Base-by-base conservation (phyloP, 2,888 invertebrate genomes). In the Cheiracanthium punctorium region DNA sequence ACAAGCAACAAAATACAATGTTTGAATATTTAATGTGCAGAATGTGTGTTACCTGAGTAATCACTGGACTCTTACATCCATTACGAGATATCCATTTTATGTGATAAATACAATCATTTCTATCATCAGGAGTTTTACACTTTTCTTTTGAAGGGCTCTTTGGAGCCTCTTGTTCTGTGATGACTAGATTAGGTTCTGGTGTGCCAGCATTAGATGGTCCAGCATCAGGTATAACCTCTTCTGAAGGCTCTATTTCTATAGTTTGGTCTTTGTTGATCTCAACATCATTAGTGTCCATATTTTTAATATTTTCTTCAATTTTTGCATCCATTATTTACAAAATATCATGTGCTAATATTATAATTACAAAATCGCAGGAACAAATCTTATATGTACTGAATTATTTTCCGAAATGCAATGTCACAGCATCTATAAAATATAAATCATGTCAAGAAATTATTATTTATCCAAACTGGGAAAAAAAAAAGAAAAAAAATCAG, bases 61-160 rank as follows among this genome's bases (percentile, higher is more conserved):
- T 91, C 77, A 94, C 92, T 14, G 93, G 92, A 52, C 91, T 90
- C 85, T 91, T 91, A 10, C 89, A 89, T 32, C 90, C 90, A 72
- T 90, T 89, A 90, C 90, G 93, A 43, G 90, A 90, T 20, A 93
- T 92, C 92, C 93, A 93, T 90, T 93, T 93, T 5, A 93, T 90
- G 88, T 93, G 92, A 90, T 93, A 93, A 20, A 91, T 88, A 7
- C 89, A 89, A 67, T 88, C 75, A 32, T 24, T 73, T 48, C 48
- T 80, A 71, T 86, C 80, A 43, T 75, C 58, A 24, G 67, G n/a
- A 33, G 58, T 29, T 29, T 30, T 52, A 32, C 32, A 48, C 37
- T 80, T 80, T 24, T 75, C 80, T 48, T 86, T 86, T 1, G 65
- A 33, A 29, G 80, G 80, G 48, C 85, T 85, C 20, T 20, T 58